phyloP scores from a whole-genome alignment of 2,113 vertebrate species.

The Alethe diademata region DNA sequence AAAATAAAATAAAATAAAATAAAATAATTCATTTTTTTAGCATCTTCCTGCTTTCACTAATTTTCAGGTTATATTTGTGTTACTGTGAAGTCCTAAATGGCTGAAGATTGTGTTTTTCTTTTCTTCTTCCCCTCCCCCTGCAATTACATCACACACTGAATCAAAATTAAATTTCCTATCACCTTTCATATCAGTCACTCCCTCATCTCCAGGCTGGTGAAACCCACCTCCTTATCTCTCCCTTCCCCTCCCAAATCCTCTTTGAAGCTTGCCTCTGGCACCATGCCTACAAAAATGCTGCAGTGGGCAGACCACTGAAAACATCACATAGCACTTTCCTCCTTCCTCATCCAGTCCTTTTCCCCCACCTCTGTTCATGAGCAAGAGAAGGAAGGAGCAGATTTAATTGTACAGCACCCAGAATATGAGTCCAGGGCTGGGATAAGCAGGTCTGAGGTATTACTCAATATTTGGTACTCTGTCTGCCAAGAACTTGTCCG shows the following conservation, averaged over 20 bases:
- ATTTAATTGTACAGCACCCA: background rate
- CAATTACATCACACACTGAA: background rate
- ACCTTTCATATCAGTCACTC: background rate
- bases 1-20: background rate
- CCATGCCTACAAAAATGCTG: background rate
- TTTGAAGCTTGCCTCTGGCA: background rate
- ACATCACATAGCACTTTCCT: background rate
- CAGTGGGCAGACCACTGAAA: background rate
- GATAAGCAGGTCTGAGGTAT: background rate
- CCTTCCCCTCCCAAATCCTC: background rate
- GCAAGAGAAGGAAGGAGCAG: background rate
- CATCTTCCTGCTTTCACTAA: background rate
- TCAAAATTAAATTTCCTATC: slow-evolving; percentile 42
- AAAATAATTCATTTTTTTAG: background rate
- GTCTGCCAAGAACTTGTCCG: background rate
- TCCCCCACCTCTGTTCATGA: accelerated
- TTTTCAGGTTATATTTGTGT: background rate
- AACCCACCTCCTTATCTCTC: slow-evolving; percentile 11
- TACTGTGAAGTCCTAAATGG: background rate
- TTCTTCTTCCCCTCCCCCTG: background rate
- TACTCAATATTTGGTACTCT: background rate
- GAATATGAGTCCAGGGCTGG: background rate
- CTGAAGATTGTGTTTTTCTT: background rate
- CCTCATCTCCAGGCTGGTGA: slow-evolving; percentile 5
- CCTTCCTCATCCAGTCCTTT: background rate